Evolutionary conservation across 2,888 invertebrate species (phyloP).

Genomic region (Eremobia ochroleuca): DNA sequence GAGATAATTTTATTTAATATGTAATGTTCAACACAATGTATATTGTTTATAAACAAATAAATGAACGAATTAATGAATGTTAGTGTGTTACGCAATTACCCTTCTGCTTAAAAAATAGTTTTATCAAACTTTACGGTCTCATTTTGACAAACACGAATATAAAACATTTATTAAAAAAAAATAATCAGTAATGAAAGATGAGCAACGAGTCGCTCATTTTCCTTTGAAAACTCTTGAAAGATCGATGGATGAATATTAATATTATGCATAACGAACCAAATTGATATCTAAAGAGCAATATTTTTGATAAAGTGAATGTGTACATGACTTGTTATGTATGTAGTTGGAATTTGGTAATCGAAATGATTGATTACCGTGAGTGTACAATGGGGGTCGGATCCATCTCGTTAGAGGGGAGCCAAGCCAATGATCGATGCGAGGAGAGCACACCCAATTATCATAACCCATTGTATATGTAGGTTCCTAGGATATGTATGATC

Average conservation of each 20-base stretch:
- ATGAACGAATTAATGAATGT: no score
- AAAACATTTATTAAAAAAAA: slow-evolving; percentile 9
- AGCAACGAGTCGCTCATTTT: slow-evolving; percentile 45
- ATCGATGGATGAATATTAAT: slow-evolving; percentile 49
- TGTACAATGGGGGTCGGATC: slow-evolving; percentile 63
- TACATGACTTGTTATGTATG: slow-evolving; percentile 55
- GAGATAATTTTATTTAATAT: no score
- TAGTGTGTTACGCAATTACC: not conserved
- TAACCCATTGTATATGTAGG: slow-evolving; percentile 56
- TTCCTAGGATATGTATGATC: not conserved
- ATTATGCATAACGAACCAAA: slow-evolving; percentile 28
- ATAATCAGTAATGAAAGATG: slow-evolving; percentile 17
- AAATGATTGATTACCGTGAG: slow-evolving; percentile 70
- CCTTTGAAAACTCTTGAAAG: slow-evolving; percentile 42
- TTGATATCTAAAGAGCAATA: slow-evolving; percentile 42
- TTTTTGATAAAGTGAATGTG: slow-evolving; percentile 48
- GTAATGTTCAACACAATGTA: no score
- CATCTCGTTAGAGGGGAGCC: slow-evolving; percentile 63
- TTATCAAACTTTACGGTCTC: not conserved
- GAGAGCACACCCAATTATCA: slow-evolving; percentile 68
- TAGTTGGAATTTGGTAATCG: slow-evolving; percentile 62
- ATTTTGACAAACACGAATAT: not conserved
- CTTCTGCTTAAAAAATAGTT: not conserved
- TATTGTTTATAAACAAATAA: no score
- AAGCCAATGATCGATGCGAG: slow-evolving; percentile 71